Conservation (phyloP, 2,113 vertebrate species). For the Neotoma lepida region DNA sequence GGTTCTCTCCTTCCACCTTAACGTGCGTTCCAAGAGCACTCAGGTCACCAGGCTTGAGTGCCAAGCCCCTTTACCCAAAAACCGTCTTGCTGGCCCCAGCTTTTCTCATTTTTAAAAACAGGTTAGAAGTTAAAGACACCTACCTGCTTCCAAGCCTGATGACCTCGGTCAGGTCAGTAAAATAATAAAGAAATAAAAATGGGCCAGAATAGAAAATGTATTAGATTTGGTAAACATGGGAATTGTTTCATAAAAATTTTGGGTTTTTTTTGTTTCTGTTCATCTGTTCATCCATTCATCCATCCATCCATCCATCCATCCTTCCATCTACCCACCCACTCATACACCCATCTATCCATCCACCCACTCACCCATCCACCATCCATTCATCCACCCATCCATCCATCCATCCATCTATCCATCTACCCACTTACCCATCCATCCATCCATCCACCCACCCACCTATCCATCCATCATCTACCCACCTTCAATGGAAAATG, state of each 20-base stretch:
- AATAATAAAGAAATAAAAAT: background rate
- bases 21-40: background rate
- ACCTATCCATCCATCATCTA: background rate
- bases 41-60: background rate
- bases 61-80: background rate
- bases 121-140: background rate
- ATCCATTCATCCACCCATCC: background rate
- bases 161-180: background rate
- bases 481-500: background rate
- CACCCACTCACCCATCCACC: background rate
- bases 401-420: background rate
- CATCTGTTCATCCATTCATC: background rate
- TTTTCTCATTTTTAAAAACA: background rate
- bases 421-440: background rate
- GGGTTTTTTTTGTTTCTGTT: background rate
- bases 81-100: background rate
- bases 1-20: background rate
- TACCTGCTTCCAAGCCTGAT: background rate
- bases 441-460: background rate
- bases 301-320: background rate
- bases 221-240: background rate
- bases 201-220: background rate
- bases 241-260: constrained; percentile 45
- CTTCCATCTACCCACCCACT: rapidly evolving
- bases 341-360: rapidly evolving